Evolutionary conservation across 2,113 vertebrate genomes (phyloP).

Genomic region (Steatornis caripensis): DNA sequence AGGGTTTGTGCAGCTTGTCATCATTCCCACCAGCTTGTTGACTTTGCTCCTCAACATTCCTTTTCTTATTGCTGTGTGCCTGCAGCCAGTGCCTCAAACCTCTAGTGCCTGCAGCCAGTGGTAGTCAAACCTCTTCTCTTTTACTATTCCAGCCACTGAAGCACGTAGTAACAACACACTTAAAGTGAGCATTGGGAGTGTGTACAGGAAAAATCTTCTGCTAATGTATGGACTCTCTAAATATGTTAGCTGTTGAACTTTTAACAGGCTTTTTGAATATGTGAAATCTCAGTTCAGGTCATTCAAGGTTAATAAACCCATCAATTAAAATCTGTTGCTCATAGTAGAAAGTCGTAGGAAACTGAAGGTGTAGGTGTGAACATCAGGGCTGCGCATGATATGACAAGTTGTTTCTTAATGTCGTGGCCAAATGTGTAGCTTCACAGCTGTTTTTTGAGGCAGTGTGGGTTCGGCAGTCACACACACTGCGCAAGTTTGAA

Average conservation of each 20-base stretch:
- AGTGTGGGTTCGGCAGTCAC: background rate
- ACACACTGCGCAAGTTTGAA: accelerated
- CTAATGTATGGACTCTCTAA: background rate
- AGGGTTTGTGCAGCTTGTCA: background rate
- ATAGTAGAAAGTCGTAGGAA: background rate
- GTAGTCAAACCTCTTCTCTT: background rate
- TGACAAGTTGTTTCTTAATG: background rate
- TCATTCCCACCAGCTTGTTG: background rate
- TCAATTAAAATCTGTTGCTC: background rate
- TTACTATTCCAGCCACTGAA: background rate
- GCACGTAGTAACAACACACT: background rate
- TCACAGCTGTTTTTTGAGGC: background rate
- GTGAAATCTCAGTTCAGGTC: background rate
- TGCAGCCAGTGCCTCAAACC: background rate
- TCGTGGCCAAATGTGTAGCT: background rate
- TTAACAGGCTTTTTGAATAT: background rate
- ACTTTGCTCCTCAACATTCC: background rate
- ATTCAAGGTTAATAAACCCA: background rate
- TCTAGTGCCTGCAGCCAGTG: background rate
- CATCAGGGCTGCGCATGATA: background rate
- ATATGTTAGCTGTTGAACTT: background rate
- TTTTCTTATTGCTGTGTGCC: background rate
- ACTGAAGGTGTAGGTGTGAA: background rate
- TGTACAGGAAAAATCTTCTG: background rate
- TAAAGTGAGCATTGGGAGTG: background rate